Conservation (phyloP, 2,888 invertebrate species). For the Spatulosminthurus flaviceps region DNA sequence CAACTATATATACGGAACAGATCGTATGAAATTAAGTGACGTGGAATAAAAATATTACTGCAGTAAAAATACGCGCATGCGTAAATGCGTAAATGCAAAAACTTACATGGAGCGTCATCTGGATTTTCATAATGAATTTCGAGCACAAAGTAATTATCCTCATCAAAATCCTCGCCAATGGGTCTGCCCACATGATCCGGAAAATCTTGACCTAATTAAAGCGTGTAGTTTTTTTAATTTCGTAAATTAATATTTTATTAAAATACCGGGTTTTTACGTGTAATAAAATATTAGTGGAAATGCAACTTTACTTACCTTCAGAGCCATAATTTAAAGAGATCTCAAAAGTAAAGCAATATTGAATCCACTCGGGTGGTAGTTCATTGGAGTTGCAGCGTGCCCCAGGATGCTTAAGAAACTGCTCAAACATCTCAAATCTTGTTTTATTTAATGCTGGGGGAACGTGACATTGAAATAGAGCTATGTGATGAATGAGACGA, state of each 20-base stretch:
- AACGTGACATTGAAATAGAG: conserved; percentile 79
- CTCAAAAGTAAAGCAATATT: conserved; percentile 62
- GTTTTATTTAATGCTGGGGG: conserved; percentile 50
- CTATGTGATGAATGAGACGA: conserved; percentile 83
- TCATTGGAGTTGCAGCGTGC: conserved; percentile 76
- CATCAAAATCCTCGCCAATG: conserved; percentile 78
- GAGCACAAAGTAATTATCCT: conserved; percentile 83
- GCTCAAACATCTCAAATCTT: conserved; percentile 70
- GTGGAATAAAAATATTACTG: not conserved
- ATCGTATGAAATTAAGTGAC: not conserved
- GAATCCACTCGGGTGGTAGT: conserved; percentile 81
- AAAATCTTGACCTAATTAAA: conserved; percentile 77
- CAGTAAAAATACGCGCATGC: not conserved
- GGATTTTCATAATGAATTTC: conserved; percentile 90
- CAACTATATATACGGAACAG: conserved; percentile 67
- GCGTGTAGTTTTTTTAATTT: no score
- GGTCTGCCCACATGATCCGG: conserved; percentile 78
- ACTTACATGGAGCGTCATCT: conserved; percentile 43
- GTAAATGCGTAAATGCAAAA: no score
- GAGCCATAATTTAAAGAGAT: not conserved
- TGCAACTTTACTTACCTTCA: not conserved
- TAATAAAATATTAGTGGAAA: no score
- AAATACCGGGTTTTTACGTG: no score
- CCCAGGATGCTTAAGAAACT: conserved; percentile 74
- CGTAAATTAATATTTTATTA: no score